Evolutionary conservation across 2,888 invertebrate genomes (phyloP), one percentile per base, ranked within the genome.

Genomic region (Amphiduros pacificus): DNA sequence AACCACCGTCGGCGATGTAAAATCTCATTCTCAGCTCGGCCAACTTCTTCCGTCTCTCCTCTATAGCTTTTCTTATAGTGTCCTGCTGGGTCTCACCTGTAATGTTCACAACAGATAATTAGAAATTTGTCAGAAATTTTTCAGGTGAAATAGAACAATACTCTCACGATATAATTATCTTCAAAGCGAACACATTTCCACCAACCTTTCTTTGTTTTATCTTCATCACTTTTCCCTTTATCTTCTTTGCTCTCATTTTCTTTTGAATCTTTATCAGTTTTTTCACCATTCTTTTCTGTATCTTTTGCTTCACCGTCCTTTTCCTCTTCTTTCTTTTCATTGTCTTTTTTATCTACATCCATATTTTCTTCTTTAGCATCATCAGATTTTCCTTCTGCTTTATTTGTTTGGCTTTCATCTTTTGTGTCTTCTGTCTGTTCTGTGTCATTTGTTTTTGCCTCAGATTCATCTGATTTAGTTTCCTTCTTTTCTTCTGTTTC

Each of bases 1-100:
- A 98, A 3, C 97, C 97, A n/a, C 98, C 97, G 78, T 98, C 97
- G 14, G 95, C 94, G 24, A 73, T 95, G 79, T 96, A 96, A 83
- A 98, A 98, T 94, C 95, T 95, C 27, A 48, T 58, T 20, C 69
- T 64, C 36, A 71, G 65, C 24, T 63, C 61, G 11, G 48, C 32
- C 14, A 55, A 48, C 40, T 68, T 60, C 31, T 66, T 36, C 28
- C 24, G 20, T 36, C 24, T 31, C 55, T 55, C 40, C 6, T 36
- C 55, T 2, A 26, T 36, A 22, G 50, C 9, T 9, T 48, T 22
- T 9, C 22, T 22, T 9, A 22, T 22, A 9, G 6, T 20, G 9
- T 14, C n/a, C 49, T 48, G 6, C n/a, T 9, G 9, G 14, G 9
- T 20, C 22, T 48, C 26, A 9, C 28, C 48, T n/a, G n/a, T n/a